Evolutionary conservation across 35 echinoderm and acorn worm genomes (phyloP), one percentile per base, ranked within the genome.

Genomic region (Anneissia japonica): DNA sequence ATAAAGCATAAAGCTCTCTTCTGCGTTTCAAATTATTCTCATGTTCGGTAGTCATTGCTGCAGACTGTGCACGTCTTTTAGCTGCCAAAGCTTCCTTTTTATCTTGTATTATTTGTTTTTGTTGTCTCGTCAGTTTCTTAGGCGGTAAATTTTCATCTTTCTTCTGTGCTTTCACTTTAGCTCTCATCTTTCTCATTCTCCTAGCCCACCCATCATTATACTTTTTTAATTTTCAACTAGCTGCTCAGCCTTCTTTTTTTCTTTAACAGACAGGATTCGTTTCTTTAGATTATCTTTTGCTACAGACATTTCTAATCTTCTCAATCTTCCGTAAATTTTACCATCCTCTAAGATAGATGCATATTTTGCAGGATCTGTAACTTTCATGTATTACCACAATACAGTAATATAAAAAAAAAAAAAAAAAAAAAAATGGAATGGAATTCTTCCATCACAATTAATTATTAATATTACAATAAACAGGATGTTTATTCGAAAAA

Each of bases 151-250:
- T 81, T 23, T 34, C 21, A 9, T 39, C 37, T 26, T 12, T 26
- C 3, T 23, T 35, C 26, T 86, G 26, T 16, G 32, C 36, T 75
- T 74, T 75, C 34, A 74, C 9, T 76, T 76, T 86, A 31, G 55
- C 64, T 30, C 84, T 74, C 72, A 86, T 74, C n/a, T 86, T 86
- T 64, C 84, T 74, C 84, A 86, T 86, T 86, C 72, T 86, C 29
- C 26, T 1, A 38, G 64, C 36, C 16, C 64, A 75, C 23, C 84
- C 72, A 21, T 56, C 84, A 76, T 86, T 86, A 73, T 86, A 86
- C 64, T 74, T 36, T 76, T 74, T 76, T 74, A 28, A 75, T 36
- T 86, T 31, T 74, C 84, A 26, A 38, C 32, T 23, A 76, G 12
- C 31, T 86, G 19, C 29, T 86, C 72, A 37, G 39, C 29, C 31